Percentiles rank a stretch among this genome's conserved stretches.
These are phyloP conservation scores for Agonopterix subpropinquella DNA, from an alignment of 2,888 invertebrate species.

Conservation along the genomic window DNA sequence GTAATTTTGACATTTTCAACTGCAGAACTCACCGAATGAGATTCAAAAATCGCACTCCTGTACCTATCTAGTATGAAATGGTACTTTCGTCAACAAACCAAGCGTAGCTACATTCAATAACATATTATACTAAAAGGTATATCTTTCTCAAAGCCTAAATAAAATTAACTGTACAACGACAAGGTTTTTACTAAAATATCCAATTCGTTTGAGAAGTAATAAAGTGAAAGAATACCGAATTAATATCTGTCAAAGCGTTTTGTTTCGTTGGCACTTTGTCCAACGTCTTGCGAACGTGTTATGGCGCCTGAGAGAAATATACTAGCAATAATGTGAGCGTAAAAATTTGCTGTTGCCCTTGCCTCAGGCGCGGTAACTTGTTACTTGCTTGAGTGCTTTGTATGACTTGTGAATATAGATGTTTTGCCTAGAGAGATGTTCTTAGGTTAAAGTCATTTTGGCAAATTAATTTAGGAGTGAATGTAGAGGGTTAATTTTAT, in stretches of 20 bases:
- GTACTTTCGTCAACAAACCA: too few species aligned
- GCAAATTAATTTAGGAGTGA: not conserved
- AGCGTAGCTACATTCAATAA: too few species aligned
- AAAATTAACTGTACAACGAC: too few species aligned
- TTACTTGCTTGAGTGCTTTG: slow-evolving; percentile 10
- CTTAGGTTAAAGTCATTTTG: not conserved
- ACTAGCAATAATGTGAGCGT: slow-evolving; percentile 16
- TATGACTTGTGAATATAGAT: slow-evolving; percentile 10
- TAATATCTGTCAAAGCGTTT: slow-evolving; percentile 6
- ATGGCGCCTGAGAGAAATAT: slow-evolving; percentile 11
- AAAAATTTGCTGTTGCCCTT: slow-evolving; percentile 14
- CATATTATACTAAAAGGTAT: too few species aligned
- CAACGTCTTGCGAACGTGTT: slow-evolving; percentile 1
- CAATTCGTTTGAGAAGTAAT: too few species aligned
- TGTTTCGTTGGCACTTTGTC: slow-evolving; percentile 2
- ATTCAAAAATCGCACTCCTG: too few species aligned
- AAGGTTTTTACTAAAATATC: too few species aligned
- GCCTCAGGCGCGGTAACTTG: slow-evolving; percentile 14
- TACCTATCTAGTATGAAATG: too few species aligned
- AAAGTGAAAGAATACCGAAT: not conserved
- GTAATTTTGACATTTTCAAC: too few species aligned
- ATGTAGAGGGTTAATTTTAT: not conserved
- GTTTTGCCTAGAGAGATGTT: slow-evolving; percentile 1
- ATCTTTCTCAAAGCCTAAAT: too few species aligned
- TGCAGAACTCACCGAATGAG: too few species aligned